Base-by-base conservation (phyloP, 1,140 invertebrate species). In the Lepidotrigona ventralis region DNA sequence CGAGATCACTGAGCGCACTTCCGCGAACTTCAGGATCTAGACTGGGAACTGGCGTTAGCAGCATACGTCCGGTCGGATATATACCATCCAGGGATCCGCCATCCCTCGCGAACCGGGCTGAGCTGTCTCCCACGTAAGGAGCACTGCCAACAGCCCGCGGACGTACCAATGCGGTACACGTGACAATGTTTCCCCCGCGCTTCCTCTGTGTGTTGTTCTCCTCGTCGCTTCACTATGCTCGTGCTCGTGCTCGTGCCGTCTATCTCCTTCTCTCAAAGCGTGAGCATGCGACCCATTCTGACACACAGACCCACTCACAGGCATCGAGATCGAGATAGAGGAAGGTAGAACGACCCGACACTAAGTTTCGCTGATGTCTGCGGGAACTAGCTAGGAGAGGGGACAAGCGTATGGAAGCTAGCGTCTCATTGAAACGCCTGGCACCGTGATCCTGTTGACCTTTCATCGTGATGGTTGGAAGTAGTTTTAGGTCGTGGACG, bases 251-350 rank as follows among this genome's bases (percentile, higher is more conserved):
- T 84, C 56, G 51, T 71, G n/a, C 51, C 70, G 23, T 8, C 9
- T 12, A n/a, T 56, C 56, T 63, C 73, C 58, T 70, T 77, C 79
- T 91, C 89, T 85, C 88, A 79, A 79, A 58, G 71, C 23, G 85
- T 86, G 88, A 90, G 86, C 89, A 92, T 91, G 90, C 94, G 93
- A 94, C 93, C 93, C 93, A 92, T 91, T 86, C 87, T 94, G 93
- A 94, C 94, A 94, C 93, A 94, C 89, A 94, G 94, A 94, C 94
- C 94, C 93, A 94, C 92, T 93, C 91, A 46, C 39, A 90, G 26
- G 26, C 46, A 60, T 54, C 74, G 71, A 70, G 78, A 87, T 85
- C 83, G 72, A 84, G 85, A 66, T 76, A 84, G 73, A 63, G 8
- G 68, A 63, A 84, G 63, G 77, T 70, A 29, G 63, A 66, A 73